Evolutionary conservation across 2,797 vertebrate species (phyloP), one percentile per base, ranked within the genome.

Genomic region (Hydrophis major): DNA sequence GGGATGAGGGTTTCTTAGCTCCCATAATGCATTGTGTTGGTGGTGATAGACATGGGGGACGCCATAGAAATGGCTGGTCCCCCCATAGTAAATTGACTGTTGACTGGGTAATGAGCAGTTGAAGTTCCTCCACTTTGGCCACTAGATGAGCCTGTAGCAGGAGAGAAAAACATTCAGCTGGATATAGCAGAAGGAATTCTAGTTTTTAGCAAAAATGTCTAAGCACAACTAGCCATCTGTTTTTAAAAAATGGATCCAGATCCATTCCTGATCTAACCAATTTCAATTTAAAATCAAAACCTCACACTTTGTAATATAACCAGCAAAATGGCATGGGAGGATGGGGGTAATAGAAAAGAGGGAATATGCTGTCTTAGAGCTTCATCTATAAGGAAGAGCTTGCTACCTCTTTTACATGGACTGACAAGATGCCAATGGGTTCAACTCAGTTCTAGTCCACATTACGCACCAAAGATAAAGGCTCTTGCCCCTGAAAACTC

Each of bases 11-110:
- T 74, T 86, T 93, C 97, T 98, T 99, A 99, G 98, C 98, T 99
- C 94, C 99, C 99, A 57, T 99, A 99, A 98, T 99, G 99, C 98
- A 99, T 98, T 96, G 99, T 99, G 98, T 99, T 99, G 98, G 98
- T 99, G 93, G 99, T 99, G 97, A 99, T 98, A 95, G 99, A 98
- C 98, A 99, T 98, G 10, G 99, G 99, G 0, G 99, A 99, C 25
- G 99, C 99, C 99, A 99, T 99, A 91, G 99, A 99, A 96, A 99
- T 98, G 94, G 99, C 98, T 0, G 99, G 98, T 5, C 99, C 99
- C 2, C 99, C 99, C 98, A 99, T 99, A 97, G 98, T 99, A 98
- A 99, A 99, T 97, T 99, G 99, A 98, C 98, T 99, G 98, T 99
- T 99, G 97, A 99, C 97, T 0, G 99, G 98, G 94, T 99, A 99